These are phyloP conservation scores for Procavia capensis DNA, from an alignment of 2,113 vertebrate genomes.

Conservation along the genomic window DNA sequence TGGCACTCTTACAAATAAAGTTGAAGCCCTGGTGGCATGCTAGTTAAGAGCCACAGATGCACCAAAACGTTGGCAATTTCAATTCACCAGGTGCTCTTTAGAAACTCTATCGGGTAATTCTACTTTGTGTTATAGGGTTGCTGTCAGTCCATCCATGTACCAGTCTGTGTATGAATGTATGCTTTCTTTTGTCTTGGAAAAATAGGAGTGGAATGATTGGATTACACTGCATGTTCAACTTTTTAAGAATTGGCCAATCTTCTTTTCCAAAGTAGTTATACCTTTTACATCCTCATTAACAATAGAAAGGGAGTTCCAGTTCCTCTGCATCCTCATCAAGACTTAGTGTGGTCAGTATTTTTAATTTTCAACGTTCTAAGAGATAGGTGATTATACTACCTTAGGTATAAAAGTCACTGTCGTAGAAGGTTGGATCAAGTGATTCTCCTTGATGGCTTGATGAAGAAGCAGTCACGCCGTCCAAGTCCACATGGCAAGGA, in stretches of 20 bases:
- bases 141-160: neutral
- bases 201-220: neutral
- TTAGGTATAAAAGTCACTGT: neutral
- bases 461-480: neutral
- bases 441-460: neutral
- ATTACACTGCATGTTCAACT: neutral
- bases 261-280: neutral
- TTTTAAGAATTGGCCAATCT: neutral
- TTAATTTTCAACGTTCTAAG: neutral
- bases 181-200: neutral
- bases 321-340: neutral
- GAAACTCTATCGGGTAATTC: too few species aligned
- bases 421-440: neutral
- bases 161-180: neutral
- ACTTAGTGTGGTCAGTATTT: neutral
- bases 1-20: neutral
- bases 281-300: neutral
- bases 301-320: neutral
- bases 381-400: neutral
- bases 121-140: too few species aligned
- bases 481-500: neutral
- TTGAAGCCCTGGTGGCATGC: too few species aligned
- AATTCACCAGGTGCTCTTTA: too few species aligned
- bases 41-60: too few species aligned
- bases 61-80: too few species aligned